Evolutionary conservation across 2,797 vertebrate genomes (phyloP), one percentile per base, ranked within the genome.

Genomic region (Acropternis orthonyx): DNA sequence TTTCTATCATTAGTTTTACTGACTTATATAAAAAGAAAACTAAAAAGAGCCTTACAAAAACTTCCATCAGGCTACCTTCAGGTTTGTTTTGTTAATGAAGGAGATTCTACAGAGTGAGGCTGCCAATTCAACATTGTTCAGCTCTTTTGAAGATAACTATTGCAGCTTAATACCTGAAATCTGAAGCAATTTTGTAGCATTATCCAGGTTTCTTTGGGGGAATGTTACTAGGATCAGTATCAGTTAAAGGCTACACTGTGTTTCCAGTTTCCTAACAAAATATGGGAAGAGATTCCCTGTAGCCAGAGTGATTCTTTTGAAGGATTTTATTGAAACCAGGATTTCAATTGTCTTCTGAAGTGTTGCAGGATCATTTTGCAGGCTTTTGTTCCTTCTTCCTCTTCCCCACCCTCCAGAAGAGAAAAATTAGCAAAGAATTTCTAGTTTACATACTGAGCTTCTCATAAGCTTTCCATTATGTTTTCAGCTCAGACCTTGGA

Each of bases 401-500:
- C 52, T 93, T 81, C 51, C 62, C 49, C 39, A 59, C 32, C 48
- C 43, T 73, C 37, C 32, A 69, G 41, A 34, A 59, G 39, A 88
- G 43, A 66, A 66, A 96, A 95, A 79, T 26, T n/a, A 74, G 27
- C 22, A 9, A 82, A n/a, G 15, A 54, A 72, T 95, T 95, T 94
- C 59, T 93, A 55, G 18, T 58, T 87, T 85, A 84, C 39, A 66
- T 96, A 94, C 43, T 18, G 26, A 79, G 52, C 12, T 58, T 78
- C 54, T 63, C 76, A 94, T 62, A 89, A 96, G 67, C 44, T 89
- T 96, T 79, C 90, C 51, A 85, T 96, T 93, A 96, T 55, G 80
- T 71, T 95, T 93, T 84, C 78, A 91, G n/a, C 79, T 84, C 63
- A 85, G 91, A 91, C 78, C 77, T 95, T 69, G 79, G 82, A 83